A percentile compares a stretch with the other conserved stretches of the same genome.
Conservation (phyloP, 1,140 invertebrate genomes). For the Dendroctonus valens region DNA sequence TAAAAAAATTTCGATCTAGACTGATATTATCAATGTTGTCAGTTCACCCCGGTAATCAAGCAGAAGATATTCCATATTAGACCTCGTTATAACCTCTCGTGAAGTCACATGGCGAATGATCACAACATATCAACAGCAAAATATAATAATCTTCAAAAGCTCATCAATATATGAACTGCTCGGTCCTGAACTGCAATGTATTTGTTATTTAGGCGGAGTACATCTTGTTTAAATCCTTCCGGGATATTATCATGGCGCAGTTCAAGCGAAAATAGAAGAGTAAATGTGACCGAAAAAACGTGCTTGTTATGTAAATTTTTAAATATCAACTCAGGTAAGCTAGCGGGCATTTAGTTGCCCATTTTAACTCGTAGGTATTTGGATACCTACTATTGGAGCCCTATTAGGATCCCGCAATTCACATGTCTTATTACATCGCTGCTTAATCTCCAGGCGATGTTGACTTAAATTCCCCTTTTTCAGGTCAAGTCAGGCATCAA, state of each 20-base stretch:
- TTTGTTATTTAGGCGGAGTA: constrained; percentile 13
- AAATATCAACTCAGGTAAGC: constrained; percentile 11
- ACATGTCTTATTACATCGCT: not conserved
- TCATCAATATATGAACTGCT: too few relatives aligned
- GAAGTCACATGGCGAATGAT: too few relatives aligned
- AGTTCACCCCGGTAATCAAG: too few relatives aligned
- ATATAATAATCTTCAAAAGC: too few relatives aligned
- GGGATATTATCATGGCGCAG: constrained; percentile 30
- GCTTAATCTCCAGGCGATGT: not conserved
- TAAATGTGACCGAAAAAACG: constrained; percentile 31
- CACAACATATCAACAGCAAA: too few relatives aligned
- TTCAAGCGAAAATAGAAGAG: constrained; percentile 31
- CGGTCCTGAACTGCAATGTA: constrained; percentile 2
- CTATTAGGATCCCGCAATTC: not conserved
- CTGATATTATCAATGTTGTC: too few relatives aligned
- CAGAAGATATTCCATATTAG: too few relatives aligned
- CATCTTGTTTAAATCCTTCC: constrained; percentile 9
- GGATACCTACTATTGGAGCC: not conserved
- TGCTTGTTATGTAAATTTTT: constrained; percentile 37
- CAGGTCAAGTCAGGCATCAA: constrained; percentile 37
- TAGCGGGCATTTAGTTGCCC: not conserved
- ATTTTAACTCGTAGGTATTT: not conserved
- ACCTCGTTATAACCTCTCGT: too few relatives aligned
- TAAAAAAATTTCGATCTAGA: too few relatives aligned
- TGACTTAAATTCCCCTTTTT: not conserved